Evolutionary conservation across 2,797 vertebrate species (phyloP).

Genomic region (Crax fasciolata): DNA sequence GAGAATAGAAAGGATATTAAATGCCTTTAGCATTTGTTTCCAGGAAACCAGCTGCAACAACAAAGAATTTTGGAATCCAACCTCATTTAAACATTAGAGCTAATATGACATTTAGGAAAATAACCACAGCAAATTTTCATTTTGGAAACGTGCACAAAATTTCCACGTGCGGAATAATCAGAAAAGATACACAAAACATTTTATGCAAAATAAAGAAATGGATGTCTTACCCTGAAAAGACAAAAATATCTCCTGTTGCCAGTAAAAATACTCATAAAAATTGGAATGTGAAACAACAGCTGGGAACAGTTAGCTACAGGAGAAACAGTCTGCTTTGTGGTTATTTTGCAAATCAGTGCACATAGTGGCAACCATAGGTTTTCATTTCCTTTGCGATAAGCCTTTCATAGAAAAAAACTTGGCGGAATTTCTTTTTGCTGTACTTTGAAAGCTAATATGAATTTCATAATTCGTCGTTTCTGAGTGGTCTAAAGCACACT

Average conservation of each 20-base stretch:
- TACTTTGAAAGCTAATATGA: conserved; percentile 1
- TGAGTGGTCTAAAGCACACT: not conserved
- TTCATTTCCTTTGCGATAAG: conserved; percentile 44
- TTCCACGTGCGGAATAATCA: not conserved
- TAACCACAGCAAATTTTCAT: not conserved
- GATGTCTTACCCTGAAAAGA: not conserved
- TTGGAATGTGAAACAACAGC: conserved; percentile 52
- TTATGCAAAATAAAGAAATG: conserved; percentile 27
- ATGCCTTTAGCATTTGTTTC: not conserved
- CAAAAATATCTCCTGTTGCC: conserved; percentile 26
- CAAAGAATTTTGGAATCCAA: not conserved
- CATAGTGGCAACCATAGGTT: not conserved
- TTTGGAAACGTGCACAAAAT: not conserved
- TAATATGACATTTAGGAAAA: not conserved
- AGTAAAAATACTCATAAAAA: conserved; percentile 57
- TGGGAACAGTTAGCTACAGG: conserved; percentile 30
- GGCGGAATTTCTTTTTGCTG: not conserved
- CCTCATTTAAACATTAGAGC: not conserved
- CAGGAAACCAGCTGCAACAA: not conserved
- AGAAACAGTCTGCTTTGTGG: not conserved
- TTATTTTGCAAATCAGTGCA: not conserved
- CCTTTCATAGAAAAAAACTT: not conserved
- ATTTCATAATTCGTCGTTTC: not conserved
- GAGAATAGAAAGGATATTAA: not conserved
- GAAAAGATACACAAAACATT: not conserved